Conservation (phyloP, 2,888 invertebrate species). For the Abscondita cerata region DNA sequence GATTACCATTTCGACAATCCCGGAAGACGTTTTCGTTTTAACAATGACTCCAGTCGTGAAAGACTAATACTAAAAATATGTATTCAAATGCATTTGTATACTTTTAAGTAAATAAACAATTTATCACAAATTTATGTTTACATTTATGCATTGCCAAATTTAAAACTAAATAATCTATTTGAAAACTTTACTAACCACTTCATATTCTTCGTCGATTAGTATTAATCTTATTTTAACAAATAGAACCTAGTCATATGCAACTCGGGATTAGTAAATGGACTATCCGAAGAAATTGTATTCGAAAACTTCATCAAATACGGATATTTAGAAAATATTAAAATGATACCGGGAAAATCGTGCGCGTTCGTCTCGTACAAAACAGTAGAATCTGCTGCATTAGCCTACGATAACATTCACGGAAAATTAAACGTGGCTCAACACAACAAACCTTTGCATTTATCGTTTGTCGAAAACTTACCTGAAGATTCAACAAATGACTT, state of each 20-base stretch:
- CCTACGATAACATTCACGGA: conserved; percentile 69
- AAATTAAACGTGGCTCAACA: conserved; percentile 64
- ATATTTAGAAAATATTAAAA: conserved; percentile 66
- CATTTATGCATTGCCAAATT: too few species aligned
- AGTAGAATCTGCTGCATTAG: conserved; percentile 61
- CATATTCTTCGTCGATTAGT: too few species aligned
- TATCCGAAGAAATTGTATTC: conserved; percentile 70
- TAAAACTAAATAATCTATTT: too few species aligned
- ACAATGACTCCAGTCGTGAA: too few species aligned
- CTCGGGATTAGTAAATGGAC: conserved; percentile 83
- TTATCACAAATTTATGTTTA: too few species aligned
- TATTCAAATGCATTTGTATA: too few species aligned
- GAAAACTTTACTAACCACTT: too few species aligned
- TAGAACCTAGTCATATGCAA: conserved; percentile 83
- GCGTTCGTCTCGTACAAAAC: conserved; percentile 73
- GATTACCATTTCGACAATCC: too few species aligned
- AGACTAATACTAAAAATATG: too few species aligned
- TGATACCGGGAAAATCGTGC: conserved; percentile 82
- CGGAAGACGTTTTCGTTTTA: too few species aligned
- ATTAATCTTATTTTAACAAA: too few species aligned
- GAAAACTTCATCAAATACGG: conserved; percentile 63
- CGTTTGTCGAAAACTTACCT: conserved; percentile 63
- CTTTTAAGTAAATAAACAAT: too few species aligned
- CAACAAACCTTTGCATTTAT: conserved; percentile 70
- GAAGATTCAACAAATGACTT: conserved; percentile 9